These are phyloP conservation scores for Lasioglossum marginatum DNA, from an alignment of 2,888 invertebrate genomes.

Conservation along the genomic window DNA sequence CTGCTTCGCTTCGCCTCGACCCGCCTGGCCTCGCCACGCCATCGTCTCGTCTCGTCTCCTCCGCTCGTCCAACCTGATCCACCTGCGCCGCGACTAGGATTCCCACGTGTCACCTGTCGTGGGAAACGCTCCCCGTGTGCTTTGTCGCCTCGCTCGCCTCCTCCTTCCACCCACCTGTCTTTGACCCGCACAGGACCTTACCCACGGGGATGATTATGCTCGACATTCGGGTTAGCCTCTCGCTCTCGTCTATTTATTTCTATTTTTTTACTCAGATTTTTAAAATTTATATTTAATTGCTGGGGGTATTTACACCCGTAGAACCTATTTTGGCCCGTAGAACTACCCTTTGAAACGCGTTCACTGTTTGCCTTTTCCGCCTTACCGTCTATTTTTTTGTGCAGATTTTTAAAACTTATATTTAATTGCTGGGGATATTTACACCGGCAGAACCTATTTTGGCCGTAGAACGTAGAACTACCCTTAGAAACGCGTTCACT, in stretches of 20 bases:
- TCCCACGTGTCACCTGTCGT: slow-evolving; percentile 84
- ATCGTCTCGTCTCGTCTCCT: slow-evolving; percentile 29
- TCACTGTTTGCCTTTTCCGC: too few relatives aligned
- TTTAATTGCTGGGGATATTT: too few relatives aligned
- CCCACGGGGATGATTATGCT: slow-evolving; percentile 16
- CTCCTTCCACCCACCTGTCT: slow-evolving; percentile 72
- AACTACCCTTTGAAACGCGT: neutral
- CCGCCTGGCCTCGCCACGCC: neutral
- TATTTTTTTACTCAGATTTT: neutral
- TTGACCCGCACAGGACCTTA: slow-evolving; percentile 37
- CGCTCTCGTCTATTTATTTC: too few relatives aligned
- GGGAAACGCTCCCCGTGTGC: slow-evolving; percentile 76
- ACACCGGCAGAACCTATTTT: too few relatives aligned
- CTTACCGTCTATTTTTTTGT: too few relatives aligned
- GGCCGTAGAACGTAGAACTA: neutral
- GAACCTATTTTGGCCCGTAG: neutral
- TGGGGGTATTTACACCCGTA: too few relatives aligned
- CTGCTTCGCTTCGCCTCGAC: neutral
- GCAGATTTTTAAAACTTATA: too few relatives aligned
- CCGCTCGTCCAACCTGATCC: slow-evolving; percentile 73
- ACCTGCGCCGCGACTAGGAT: slow-evolving; percentile 80
- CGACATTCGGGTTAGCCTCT: neutral
- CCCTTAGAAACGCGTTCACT: neutral
- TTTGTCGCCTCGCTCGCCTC: slow-evolving; percentile 69
- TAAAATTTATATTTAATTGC: too few relatives aligned